phyloP scores from a whole-genome alignment of 2,797 vertebrate genomes.

The Pelobates cultripes region DNA sequence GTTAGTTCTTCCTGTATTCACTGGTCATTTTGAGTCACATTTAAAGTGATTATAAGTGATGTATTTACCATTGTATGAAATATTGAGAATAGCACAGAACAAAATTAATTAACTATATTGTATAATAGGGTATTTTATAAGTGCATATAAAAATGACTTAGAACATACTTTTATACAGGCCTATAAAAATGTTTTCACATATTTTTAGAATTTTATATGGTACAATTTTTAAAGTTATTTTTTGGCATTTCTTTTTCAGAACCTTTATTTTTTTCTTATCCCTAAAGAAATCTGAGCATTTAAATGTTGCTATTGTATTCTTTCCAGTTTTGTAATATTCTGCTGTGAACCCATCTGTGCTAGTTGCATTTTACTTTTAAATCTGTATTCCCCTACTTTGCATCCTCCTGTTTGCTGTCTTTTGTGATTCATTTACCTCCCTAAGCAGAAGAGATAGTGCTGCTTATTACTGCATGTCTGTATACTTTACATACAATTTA shows the following conservation, averaged over 20 bases:
- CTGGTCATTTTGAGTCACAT: too few relatives aligned
- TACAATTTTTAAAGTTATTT: too few relatives aligned
- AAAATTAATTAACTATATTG: too few relatives aligned
- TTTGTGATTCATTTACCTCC: constrained; percentile 44
- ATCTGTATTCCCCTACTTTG: constrained; percentile 39
- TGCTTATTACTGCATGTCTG: constrained; percentile 19
- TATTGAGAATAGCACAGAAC: too few relatives aligned
- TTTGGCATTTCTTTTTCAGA: constrained; percentile 1
- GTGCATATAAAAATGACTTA: too few relatives aligned
- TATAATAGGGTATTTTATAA: too few relatives aligned
- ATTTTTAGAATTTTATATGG: too few relatives aligned
- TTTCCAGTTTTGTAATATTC: constrained; percentile 50
- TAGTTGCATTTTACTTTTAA: constrained; percentile 42
- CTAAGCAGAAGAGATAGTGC: constrained; percentile 27
- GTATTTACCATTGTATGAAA: too few relatives aligned
- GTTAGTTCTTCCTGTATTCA: too few relatives aligned
- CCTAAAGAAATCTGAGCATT: constrained; percentile 41
- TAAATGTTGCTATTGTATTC: constrained; percentile 44
- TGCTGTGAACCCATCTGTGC: constrained; percentile 53
- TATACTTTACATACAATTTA: neutral
- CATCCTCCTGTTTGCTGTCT: constrained; percentile 54
- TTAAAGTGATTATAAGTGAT: too few relatives aligned
- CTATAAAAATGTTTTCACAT: too few relatives aligned
- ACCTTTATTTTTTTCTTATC: constrained; percentile 11
- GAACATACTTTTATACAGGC: too few relatives aligned